Base-by-base conservation (phyloP, 2,888 invertebrate species). In the Trachelus tabidus region DNA sequence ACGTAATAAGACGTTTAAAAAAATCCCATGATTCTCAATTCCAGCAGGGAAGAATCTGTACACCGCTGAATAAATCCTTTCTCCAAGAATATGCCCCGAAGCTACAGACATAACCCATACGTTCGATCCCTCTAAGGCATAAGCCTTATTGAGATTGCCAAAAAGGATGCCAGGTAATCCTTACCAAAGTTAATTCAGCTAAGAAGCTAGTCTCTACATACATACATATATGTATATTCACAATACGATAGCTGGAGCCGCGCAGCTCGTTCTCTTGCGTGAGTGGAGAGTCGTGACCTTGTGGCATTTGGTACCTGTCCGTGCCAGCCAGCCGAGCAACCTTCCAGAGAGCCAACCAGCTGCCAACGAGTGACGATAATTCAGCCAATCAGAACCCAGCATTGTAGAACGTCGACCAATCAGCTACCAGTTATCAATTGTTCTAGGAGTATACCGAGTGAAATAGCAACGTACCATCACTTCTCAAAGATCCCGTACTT, bases 251-350 rank as follows among this genome's bases (percentile, higher is more conserved):
- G 56, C 56, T 56, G 56, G 23, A 56, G 23, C 23, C 71, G 71
- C 33, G 34, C 30, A 31, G 71, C 71, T n/a, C 11, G 31, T 34
- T 71, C 71, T 71, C 31, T 34, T 71, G 85, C 84, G 82, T 83
- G 83, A 87, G 85, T 88, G 85, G 87, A 89, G 90, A 90, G 85
- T 88, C 85, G 87, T 90, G 90, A 90, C 90, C 90, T 90, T 90
- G 90, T 89, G 89, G 90, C 90, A 90, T 90, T 90, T 90, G 89
- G 90, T 90, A 90, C 90, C 90, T 90, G 90, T 87, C 85, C 84
- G 90, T 90, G 88, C 90, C 90, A 90, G 90, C 83, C 90, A 83
- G 84, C 85, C 23, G 56, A 56, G 56, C 56, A 56, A 56, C 56
- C 56, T 56, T 56, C 23, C 56, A 56, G 9, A 9, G 6, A 56